Base-by-base conservation (phyloP, 2,113 vertebrate genomes). In the Grammomys dolichurus region DNA sequence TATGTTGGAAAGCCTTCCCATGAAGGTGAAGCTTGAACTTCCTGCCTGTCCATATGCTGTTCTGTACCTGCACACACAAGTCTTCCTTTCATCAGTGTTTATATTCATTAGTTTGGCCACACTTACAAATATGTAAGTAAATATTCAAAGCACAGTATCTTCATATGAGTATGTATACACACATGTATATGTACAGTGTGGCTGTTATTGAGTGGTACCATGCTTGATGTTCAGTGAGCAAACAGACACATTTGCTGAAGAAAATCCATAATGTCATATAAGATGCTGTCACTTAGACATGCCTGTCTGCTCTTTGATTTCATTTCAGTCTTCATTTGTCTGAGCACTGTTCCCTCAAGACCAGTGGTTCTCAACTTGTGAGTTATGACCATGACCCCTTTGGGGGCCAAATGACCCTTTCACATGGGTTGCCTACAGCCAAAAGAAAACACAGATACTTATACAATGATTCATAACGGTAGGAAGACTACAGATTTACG, bases 301-400 rank as follows among this genome's bases (percentile, higher is more conserved):
- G 28, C 51, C 92, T 90, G 11, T 88, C 75, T 54, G 9, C 24
- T 72, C 70, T 82, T 58, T 54, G 31, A 94, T 95, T 96, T 81
- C 43, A 72, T 94, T 96, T 96, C 40, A 33, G 75, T 96, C 92
- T 85, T 91, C 28, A 88, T 96, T 82, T 93, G 70, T 40, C 67
- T 73, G 88, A 92, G 92, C 93, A 90, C 22, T 65, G 13, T 56
- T 92, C 60, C 88, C 60, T 88, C 36, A 19, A n/a, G 36, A n/a
- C 36, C 70, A 20, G n/a, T 72, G 70, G 70, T 72, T 72, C 36
- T n/a, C 70, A 72, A n/a, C 70, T 20, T 72, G 70, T n/a, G 70
- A 17, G 70, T n/a, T 51, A 51, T 51, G 51, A 48, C 46, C 6
- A 0, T 19, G 36, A 17, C 16, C 33, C 33, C 14, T 70, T 36